Evolutionary conservation across 2,797 vertebrate species (phyloP).

Genomic region (Bradypodion ventrale): DNA sequence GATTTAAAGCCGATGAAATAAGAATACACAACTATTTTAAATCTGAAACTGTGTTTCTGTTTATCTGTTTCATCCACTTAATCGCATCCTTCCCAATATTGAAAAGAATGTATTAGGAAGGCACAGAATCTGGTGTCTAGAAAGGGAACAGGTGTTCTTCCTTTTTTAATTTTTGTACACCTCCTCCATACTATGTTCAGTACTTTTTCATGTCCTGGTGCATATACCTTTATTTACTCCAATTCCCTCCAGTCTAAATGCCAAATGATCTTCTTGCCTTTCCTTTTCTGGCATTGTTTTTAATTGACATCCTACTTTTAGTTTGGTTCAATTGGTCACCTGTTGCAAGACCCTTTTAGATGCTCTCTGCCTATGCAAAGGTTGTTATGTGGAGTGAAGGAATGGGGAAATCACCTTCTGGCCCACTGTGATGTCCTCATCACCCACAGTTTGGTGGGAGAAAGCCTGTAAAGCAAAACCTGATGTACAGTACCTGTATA

Average conservation of each 20-base stretch:
- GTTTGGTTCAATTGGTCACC: not conserved
- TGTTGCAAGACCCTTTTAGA: not conserved
- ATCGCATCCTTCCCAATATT: not conserved
- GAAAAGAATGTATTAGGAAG: not conserved
- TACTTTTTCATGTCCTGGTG: not conserved
- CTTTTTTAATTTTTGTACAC: not conserved
- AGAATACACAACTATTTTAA: not conserved
- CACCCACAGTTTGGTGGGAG: no score
- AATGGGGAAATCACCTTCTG: not conserved
- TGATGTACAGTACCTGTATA: not conserved
- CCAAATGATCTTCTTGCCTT: not conserved
- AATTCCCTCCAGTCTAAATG: not conserved
- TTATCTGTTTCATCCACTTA: not conserved
- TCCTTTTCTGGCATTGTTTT: no score
- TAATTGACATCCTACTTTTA: not conserved
- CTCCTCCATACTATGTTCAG: no score
- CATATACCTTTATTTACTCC: not conserved
- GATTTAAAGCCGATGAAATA: constrained; percentile 11
- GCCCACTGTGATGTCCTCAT: not conserved
- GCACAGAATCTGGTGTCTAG: no score
- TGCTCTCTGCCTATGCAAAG: not conserved
- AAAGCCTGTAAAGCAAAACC: not conserved
- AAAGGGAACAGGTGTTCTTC: not conserved
- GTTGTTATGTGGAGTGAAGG: not conserved
- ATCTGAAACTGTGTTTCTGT: not conserved